A percentile compares a stretch with the other conserved stretches of the same genome.
phyloP scores from a whole-genome alignment of 2,113 vertebrate genomes.

The Perccottus glenii region DNA sequence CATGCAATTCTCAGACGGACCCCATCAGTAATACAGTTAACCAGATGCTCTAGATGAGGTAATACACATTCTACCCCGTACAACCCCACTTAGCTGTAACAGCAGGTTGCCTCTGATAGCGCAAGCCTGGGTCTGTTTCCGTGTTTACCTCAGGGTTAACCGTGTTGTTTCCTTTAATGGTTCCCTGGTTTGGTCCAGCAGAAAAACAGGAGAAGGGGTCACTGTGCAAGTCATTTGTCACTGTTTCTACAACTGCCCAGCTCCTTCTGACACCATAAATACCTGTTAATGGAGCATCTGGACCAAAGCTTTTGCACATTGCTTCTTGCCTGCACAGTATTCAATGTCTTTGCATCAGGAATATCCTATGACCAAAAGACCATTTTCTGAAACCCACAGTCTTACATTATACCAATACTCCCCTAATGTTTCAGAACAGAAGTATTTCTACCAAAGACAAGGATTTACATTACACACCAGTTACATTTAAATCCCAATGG shows the following conservation, averaged over 20 bases:
- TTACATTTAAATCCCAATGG: too few relatives aligned
- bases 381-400: too few relatives aligned
- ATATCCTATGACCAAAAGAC: neutral
- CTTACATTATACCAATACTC: too few relatives aligned
- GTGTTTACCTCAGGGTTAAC: conserved; percentile 56
- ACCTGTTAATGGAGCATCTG: conserved; percentile 68
- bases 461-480: too few relatives aligned
- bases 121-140: conserved; percentile 33
- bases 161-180: conserved; percentile 54
- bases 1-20: too few relatives aligned
- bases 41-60: neutral
- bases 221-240: conserved; percentile 59
- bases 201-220: conserved; percentile 48
- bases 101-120: conserved; percentile 7
- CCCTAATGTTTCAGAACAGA: too few relatives aligned
- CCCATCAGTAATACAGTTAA: too few relatives aligned
- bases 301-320: conserved; percentile 58
- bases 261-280: conserved; percentile 60
- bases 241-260: conserved; percentile 30
- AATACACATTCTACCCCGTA: neutral
- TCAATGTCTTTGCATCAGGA: neutral
- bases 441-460: too few relatives aligned
- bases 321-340: neutral
- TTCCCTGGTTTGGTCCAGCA: conserved; percentile 31
- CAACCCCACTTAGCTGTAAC: neutral